Evolutionary conservation across 2,888 invertebrate species (phyloP).

Genomic region (Lagria hirta): DNA sequence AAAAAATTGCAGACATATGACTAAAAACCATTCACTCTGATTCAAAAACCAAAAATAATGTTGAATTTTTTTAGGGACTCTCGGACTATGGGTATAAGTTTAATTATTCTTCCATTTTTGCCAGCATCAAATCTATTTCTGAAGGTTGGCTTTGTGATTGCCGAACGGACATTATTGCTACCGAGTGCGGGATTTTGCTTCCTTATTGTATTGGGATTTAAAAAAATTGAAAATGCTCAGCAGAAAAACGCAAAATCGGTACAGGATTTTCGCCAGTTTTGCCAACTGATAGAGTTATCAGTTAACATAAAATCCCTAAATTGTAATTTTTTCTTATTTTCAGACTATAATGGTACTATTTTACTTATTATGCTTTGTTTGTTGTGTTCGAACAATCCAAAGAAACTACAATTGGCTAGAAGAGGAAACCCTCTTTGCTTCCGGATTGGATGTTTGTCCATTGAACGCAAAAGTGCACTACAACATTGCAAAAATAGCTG

Average conservation of each 20-base stretch:
- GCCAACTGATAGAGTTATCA: background rate
- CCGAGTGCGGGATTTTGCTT: slow-evolving; percentile 81
- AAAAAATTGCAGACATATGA: too few species aligned
- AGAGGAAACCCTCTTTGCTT: slow-evolving; percentile 76
- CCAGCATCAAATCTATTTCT: slow-evolving; percentile 84
- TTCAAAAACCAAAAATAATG: background rate
- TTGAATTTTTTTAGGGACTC: slow-evolving; percentile 43
- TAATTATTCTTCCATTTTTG: slow-evolving; percentile 75
- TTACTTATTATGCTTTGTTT: slow-evolving; percentile 43
- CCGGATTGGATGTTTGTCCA: slow-evolving; percentile 86
- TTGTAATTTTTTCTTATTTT: too few species aligned
- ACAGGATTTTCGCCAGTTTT: slow-evolving; percentile 8
- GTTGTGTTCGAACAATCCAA: slow-evolving; percentile 57
- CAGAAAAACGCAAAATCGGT: background rate
- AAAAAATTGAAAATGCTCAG: slow-evolving; percentile 46
- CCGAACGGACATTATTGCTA: slow-evolving; percentile 82
- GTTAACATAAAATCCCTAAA: too few species aligned
- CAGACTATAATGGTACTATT: slow-evolving; percentile 45
- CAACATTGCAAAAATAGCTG: slow-evolving; percentile 87
- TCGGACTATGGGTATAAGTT: slow-evolving; percentile 59
- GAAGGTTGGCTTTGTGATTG: slow-evolving; percentile 87
- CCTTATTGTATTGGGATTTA: slow-evolving; percentile 65
- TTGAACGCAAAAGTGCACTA: slow-evolving; percentile 92
- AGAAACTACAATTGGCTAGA: slow-evolving; percentile 78
- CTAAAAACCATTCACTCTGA: too few species aligned